Evolutionary conservation across 2,888 invertebrate species (phyloP).

Genomic region (Hypselothyrea guttata): DNA sequence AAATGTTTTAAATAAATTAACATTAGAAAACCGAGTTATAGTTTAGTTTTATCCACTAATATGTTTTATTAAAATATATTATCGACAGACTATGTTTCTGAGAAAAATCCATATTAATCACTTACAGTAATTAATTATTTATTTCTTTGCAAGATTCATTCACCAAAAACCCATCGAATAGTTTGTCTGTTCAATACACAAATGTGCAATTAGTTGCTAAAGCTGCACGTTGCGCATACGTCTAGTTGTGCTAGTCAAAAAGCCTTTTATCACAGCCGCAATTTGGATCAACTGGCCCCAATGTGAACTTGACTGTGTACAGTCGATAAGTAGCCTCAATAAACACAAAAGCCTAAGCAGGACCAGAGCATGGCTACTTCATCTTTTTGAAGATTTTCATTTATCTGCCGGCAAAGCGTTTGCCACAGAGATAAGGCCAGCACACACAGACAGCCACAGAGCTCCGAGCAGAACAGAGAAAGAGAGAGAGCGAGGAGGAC

Average conservation of each 20-base stretch:
- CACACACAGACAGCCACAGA: neutral
- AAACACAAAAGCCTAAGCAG: conserved; percentile 61
- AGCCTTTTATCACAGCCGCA: neutral
- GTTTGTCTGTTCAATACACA: too few relatives aligned
- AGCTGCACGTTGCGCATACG: conserved; percentile 31
- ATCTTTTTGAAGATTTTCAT: conserved; percentile 73
- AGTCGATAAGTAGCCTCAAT: conserved; percentile 72
- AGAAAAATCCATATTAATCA: too few relatives aligned
- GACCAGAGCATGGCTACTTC: conserved; percentile 43
- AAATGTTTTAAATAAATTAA: too few relatives aligned
- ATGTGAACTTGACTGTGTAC: conserved; percentile 57
- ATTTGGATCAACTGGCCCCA: conserved; percentile 6
- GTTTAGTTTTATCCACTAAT: too few relatives aligned
- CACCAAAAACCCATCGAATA: too few relatives aligned
- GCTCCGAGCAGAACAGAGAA: conserved; percentile 7
- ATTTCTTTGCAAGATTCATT: too few relatives aligned
- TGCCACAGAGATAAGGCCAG: conserved; percentile 57
- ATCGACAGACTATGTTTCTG: too few relatives aligned
- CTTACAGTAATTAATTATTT: too few relatives aligned
- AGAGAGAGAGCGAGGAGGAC: neutral
- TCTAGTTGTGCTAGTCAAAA: neutral
- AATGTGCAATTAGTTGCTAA: too few relatives aligned
- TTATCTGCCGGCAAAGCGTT: conserved; percentile 60
- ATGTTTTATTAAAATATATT: too few relatives aligned
- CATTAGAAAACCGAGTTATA: too few relatives aligned